phyloP scores from a whole-genome alignment of 1,140 invertebrate species.

The Tenebrio molitor region DNA sequence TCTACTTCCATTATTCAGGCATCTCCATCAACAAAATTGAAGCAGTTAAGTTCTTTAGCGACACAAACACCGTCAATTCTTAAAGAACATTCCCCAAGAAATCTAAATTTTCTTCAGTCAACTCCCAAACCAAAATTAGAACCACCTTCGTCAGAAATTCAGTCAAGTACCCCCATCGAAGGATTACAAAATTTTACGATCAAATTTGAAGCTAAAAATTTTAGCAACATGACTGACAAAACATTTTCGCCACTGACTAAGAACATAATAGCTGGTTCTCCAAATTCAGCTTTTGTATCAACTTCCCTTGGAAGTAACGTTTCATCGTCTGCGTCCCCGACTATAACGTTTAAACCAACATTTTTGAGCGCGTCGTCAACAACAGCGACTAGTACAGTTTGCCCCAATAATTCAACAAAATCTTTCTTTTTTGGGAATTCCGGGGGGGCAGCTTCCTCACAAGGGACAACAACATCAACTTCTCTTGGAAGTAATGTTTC shows the following conservation, averaged over 20 bases:
- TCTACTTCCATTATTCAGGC: slow-evolving; percentile 47
- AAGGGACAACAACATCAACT: no score
- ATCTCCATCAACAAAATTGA: slow-evolving; percentile 47
- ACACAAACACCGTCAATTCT: slow-evolving; percentile 40
- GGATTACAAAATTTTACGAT: slow-evolving; percentile 28
- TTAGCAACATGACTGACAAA: background rate
- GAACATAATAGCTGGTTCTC: slow-evolving; percentile 9
- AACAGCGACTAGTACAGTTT: background rate
- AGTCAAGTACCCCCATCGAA: slow-evolving; percentile 25
- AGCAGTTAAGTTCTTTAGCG: slow-evolving; percentile 44
- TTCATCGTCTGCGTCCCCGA: background rate
- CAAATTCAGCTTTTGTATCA: slow-evolving; percentile 19
- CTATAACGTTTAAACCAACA: background rate
- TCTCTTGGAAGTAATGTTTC: background rate
- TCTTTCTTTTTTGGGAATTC: no score
- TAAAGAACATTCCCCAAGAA: slow-evolving; percentile 6
- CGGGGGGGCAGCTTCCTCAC: no score
- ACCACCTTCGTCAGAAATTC: background rate
- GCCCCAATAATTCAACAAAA: no score
- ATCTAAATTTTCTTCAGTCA: slow-evolving; percentile 55
- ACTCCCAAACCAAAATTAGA: slow-evolving; percentile 43
- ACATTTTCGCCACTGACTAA: background rate
- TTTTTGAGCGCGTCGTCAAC: background rate
- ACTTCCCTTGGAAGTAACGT: background rate
- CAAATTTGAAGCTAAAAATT: slow-evolving; percentile 18